Evolutionary conservation across 30 jellyfish, hydroid and myxozoan genomes (phyloP), one percentile per base, ranked within the genome.

Genomic region (Rhopilema esculentum): DNA sequence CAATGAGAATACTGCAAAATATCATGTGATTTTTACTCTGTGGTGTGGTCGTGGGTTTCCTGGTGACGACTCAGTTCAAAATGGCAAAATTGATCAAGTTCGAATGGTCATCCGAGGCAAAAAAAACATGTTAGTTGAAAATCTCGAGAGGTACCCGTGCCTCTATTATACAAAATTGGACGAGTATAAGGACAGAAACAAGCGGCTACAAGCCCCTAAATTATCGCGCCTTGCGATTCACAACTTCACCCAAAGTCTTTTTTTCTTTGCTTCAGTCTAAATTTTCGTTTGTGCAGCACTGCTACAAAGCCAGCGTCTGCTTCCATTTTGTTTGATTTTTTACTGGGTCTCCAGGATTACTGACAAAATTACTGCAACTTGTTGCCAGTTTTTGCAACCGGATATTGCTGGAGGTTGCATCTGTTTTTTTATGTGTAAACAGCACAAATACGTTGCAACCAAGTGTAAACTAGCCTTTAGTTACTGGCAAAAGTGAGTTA

Each of bases 51-150:
- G n/a, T n/a, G n/a, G n/a, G n/a, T n/a, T n/a, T n/a, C n/a, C n/a
- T n/a, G n/a, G n/a, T n/a, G n/a, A n/a, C n/a, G 49, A 28, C 22
- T 1, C 23, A 68, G 6, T 67, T 67, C 40, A 67, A 22, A 27
- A 67, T 67, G 77, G 77, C 40, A 8, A 27, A 27, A 6, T 27
- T 21, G 40, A 20, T 32, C 19, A 73, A 40, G 33, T 73, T 73
- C 64, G 33, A 73, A 33, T 73, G 84, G 84, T 18, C 69, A 25
- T 73, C 84, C 17, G 84, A 73, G 69, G 84, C 84, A 73, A 69
- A 73, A 73, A 18, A 33, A 15, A 73, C 49, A n/a, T n/a, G 69
- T 18, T 73, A 20, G 69, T 31, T 33, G 84, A 73, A 20, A 73
- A 40, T 22, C 69, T 73, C 30, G 84, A 73, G 48, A 73, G 48